A percentile compares a stretch with the other conserved stretches of the same genome.
phyloP scores from a whole-genome alignment of 2,113 vertebrate genomes.

The Urocynchramus pylzowi region DNA sequence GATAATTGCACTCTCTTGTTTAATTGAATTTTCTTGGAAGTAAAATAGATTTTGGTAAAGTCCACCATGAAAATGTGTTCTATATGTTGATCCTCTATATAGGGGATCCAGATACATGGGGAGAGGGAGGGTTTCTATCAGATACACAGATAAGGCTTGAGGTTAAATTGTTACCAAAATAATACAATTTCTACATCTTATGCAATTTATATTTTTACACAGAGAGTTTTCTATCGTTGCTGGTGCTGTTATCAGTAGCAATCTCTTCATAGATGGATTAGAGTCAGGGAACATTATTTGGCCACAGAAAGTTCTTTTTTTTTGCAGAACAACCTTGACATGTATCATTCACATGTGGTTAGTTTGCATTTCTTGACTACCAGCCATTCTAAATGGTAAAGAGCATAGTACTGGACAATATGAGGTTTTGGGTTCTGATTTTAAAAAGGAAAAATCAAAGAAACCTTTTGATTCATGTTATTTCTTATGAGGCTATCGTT shows the following conservation, averaged over 20 bases:
- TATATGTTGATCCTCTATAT: background rate
- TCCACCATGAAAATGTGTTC: background rate
- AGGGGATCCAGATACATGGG: background rate
- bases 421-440: background rate
- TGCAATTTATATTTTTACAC: background rate
- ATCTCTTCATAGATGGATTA: background rate
- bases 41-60: background rate
- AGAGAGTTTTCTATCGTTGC: background rate
- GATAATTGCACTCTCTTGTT: background rate
- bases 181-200: background rate
- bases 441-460: background rate
- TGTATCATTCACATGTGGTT: background rate
- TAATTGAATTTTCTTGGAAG: constrained; percentile 15
- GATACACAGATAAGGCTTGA: background rate
- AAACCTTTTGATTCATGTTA: constrained; percentile 11
- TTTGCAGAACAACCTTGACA: background rate
- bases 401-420: background rate
- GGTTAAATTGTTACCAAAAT: background rate
- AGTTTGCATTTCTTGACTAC: background rate
- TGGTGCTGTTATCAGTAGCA: background rate
- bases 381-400: constrained; percentile 1
- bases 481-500: constrained; percentile 27
- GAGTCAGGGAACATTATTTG: background rate
- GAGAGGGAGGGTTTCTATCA: background rate
- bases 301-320: background rate